Conservation (phyloP, 2,113 vertebrate species). For the Meles meles region DNA sequence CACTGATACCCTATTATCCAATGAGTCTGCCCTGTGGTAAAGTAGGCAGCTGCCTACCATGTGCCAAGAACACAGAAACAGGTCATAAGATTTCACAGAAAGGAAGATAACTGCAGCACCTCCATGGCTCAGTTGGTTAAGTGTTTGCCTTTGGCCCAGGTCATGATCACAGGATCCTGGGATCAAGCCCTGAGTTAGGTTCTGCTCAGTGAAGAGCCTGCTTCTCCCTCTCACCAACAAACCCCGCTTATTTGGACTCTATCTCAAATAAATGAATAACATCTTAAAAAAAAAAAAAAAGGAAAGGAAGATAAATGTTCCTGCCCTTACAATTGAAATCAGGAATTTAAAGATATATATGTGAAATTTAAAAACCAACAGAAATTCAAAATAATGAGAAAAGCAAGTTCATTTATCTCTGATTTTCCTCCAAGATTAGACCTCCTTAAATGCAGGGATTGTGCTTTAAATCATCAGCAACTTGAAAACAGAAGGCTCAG, state of each 20-base stretch:
- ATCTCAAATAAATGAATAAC: neutral
- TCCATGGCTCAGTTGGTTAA: neutral
- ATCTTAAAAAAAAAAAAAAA: neutral
- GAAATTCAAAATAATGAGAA: constrained; percentile 29
- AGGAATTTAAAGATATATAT: neutral
- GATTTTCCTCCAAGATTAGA: neutral
- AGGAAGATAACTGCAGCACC: neutral
- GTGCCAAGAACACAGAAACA: neutral
- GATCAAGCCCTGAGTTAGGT: neutral
- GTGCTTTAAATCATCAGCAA: neutral
- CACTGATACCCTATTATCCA: neutral
- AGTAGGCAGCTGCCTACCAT: neutral
- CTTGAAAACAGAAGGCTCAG: neutral
- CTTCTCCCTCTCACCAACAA: neutral
- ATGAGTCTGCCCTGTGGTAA: neutral
- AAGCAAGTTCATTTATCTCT: neutral
- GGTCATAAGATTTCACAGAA: neutral
- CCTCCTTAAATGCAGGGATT: neutral
- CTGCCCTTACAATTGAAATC: neutral
- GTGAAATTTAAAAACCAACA: constrained; percentile 7
- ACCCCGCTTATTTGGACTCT: too few species aligned
- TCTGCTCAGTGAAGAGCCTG: neutral
- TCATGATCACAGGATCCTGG: neutral
- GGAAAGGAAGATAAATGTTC: neutral
- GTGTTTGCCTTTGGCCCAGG: neutral